Base-by-base conservation (phyloP, 2,113 vertebrate genomes). In the Candoia aspera region DNA sequence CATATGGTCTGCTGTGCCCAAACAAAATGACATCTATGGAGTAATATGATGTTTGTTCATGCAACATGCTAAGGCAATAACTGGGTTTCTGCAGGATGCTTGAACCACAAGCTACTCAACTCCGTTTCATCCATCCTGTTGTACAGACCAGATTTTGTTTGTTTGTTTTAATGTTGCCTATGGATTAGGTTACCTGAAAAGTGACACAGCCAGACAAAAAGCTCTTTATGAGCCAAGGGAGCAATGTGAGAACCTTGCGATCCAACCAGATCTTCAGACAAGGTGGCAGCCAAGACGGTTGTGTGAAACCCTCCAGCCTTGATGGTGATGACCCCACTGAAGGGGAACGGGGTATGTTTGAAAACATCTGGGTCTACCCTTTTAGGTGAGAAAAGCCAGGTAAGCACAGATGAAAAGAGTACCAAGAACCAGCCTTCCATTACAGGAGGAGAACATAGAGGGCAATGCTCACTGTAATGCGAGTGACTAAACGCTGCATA, bases 231-330 rank as follows among this genome's bases (percentile, higher is more conserved):
- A 57, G 79, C 55, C 37, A 49, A 60, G 90, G 58, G 62, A 91
- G 13, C 9, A 12, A 15, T 33, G 8, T 17, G 73, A 57, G 29
- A 29, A 24, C 26, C 13, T 90, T 21, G 24, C 42, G 1, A 53
- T 84, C 21, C 0, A 0, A 1, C 57, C 68, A 0, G 0, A 90
- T 57, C 64, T 90, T 0, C 33, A 10, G 0, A 3, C 23, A 1
- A 3, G 0, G 84, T 73, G 13, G 0, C 64, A 62, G 83, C 0
- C 94, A 89, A 13, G 1, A 54, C 84, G 85, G 13, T 58, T 54
- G 1, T 29, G n/a, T 19, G 73, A n/a, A 55, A 53, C 19, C 19
- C n/a, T 68, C 37, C 29, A 21, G 0, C 2, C 21, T 1, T 42
- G 73, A 37, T 24, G 89, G 12, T 11, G 58, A 13, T 62, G 12